phyloP scores from a whole-genome alignment of 1,140 invertebrate species.

The Aleiodes sp. region DNA sequence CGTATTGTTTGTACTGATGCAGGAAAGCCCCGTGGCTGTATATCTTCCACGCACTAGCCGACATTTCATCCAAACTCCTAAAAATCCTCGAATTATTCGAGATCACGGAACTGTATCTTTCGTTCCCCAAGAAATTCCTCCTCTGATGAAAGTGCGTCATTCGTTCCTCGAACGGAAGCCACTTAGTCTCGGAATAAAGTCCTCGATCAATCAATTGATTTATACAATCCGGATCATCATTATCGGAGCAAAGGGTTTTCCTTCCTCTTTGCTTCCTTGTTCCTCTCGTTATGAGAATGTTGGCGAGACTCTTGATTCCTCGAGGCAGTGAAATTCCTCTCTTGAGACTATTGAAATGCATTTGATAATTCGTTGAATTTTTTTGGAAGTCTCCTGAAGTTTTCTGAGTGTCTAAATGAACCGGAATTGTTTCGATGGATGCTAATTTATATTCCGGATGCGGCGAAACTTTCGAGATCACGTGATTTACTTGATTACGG shows the following conservation, averaged over 20 bases:
- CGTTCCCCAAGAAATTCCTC: conserved; percentile 55
- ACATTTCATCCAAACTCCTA: conserved; percentile 54
- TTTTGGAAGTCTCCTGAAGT: conserved; percentile 51
- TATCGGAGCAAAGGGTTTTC: not conserved
- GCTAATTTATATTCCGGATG: conserved; percentile 65
- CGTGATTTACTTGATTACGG: conserved; percentile 42
- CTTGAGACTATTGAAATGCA: conserved; percentile 52
- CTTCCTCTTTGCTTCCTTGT: not conserved
- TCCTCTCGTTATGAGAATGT: conserved; percentile 61
- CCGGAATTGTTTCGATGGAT: conserved; percentile 52
- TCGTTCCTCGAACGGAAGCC: conserved; percentile 53
- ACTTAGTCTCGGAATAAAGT: conserved; percentile 55
- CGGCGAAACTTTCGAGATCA: conserved; percentile 57
- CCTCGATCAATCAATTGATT: conserved; percentile 50
- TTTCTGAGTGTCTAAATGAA: conserved; percentile 3
- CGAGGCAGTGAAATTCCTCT: conserved; percentile 42
- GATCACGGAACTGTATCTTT: conserved; percentile 63
- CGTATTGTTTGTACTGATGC: conserved; percentile 67
- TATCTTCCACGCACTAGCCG: conserved; percentile 64
- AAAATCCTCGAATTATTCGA: conserved; percentile 63
- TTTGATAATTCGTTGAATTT: conserved; percentile 49
- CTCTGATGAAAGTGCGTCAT: conserved; percentile 61
- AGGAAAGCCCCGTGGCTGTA: conserved; percentile 66
- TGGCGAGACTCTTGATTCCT: conserved; percentile 48
- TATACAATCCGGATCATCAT: conserved; percentile 40